Evolutionary conservation across 2,797 vertebrate genomes (phyloP), one percentile per base, ranked within the genome.

Genomic region (Crypturellus tataupa): DNA sequence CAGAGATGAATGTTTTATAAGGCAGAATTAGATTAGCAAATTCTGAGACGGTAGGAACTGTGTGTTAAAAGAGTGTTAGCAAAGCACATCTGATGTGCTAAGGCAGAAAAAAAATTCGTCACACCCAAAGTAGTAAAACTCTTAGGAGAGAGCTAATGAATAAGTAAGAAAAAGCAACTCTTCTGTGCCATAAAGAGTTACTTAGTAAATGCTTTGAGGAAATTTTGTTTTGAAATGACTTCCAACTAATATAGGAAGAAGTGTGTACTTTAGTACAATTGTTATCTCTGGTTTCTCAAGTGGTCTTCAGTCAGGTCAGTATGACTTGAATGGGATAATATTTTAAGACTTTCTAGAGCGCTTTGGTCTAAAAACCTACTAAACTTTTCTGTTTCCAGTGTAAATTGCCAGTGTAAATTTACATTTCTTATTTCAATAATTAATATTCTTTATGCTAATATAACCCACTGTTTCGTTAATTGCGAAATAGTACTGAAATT

Each of bases 181-280:
- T 39, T 76, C 56, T 76, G 27, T 77, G n/a, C 14, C 25, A 3
- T 63, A 44, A 56, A 31, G 3, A 63, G 39, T 60, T 56, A 37
- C 1, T 59, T 85, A 1, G 6, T 83, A 75, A 55, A 71, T 71
- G 9, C 40, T 72, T 35, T 47, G 37, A 89, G 5, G 4, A 35
- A 59, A 58, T 49, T 20, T 15, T 44, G 23, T 87, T 87, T 84
- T 93, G 92, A 95, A 95, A 93, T 85, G 89, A 87, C 87, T 95
- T 95, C 79, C 85, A 94, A 84, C 90, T 27, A 39, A 78, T 31
- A 10, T 80, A 62, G 35, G 63, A 90, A 78, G 17, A 83, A 83
- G 14, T 31, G 4, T 16, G 79, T n/a, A 3, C 81, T 93, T 93
- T 72, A 29, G 6, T 67, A 17, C 11, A 37, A 2, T 19, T 60